Evolutionary conservation across 2,888 invertebrate species (phyloP).

Genomic region (Formica aserva): DNA sequence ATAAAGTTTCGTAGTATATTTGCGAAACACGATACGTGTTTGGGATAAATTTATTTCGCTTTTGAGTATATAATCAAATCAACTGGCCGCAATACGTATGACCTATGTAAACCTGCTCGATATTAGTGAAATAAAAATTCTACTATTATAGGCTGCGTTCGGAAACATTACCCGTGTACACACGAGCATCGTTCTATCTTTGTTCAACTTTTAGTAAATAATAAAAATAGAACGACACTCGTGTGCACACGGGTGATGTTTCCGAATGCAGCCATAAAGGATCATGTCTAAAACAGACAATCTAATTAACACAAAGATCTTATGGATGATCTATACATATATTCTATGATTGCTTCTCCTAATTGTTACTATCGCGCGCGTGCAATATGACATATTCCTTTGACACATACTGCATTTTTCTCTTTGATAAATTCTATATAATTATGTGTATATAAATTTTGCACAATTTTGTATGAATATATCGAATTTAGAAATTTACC

Average conservation of each 20-base stretch:
- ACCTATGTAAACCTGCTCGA: slow-evolving; percentile 1
- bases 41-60: slow-evolving; percentile 3
- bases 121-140: background rate
- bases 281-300: background rate
- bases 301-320: background rate
- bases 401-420: background rate
- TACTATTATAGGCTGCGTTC: background rate
- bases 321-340: background rate
- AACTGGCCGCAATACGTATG: background rate
- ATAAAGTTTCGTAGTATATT: background rate
- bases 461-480: background rate
- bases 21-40: background rate
- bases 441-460: background rate
- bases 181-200: no score
- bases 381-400: background rate
- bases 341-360: background rate
- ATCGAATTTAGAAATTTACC: background rate
- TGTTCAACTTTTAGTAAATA: no score
- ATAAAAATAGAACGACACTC: no score
- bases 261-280: background rate
- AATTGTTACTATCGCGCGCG: background rate
- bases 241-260: no score
- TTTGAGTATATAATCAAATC: background rate
- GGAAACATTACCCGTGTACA: no score
- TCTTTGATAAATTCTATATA: background rate